Evolutionary conservation across 2,113 vertebrate species (phyloP), one percentile per base, ranked within the genome.

Genomic region (Cinclus mexicanus): DNA sequence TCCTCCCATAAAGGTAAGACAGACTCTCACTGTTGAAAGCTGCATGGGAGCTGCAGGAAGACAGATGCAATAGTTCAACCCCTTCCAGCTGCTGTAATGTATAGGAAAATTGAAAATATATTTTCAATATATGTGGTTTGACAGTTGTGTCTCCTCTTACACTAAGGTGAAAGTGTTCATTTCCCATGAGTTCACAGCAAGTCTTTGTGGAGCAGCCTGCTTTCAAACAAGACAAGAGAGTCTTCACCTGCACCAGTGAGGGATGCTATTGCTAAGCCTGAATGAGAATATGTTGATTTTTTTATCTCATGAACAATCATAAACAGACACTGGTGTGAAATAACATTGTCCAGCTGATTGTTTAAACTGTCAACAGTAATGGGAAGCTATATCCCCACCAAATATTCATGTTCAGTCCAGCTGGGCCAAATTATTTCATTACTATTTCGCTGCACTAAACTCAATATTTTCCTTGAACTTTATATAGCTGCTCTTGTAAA

Each of bases 281-380:
- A 53, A 91, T 57, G 37, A 94, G 41, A 92, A 76, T 72, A 78
- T 70, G 18, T 37, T 53, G 4, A 14, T 41, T 46, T 83, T 53
- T 89, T 67, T 89, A n/a, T 91, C 81, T 93, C 79, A 59, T 29
- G 68, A 77, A 37, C 55, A 93, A 39, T 81, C 90, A 84, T 59
- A 95, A 75, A 87, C 47, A 93, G 74, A 41, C 19, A 10, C 16
- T 84, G 71, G 25, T 71, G 25, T 41, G 50, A 85, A 83, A 91
- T 41, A 92, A 56, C 60, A 95, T 50, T 24, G 17, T 52, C 12
- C 23, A 92, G 44, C 35, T 91, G 53, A 59, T 28, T 29, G 44
- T 87, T 26, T 41, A 61, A 53, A 60, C 9, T 52, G 25, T 44
- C 55, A 70, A 61, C 4, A 53, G 39, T 31, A 55, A 17, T 79